Conservation (phyloP, 2,888 invertebrate genomes). For the Andrena bucephala region DNA sequence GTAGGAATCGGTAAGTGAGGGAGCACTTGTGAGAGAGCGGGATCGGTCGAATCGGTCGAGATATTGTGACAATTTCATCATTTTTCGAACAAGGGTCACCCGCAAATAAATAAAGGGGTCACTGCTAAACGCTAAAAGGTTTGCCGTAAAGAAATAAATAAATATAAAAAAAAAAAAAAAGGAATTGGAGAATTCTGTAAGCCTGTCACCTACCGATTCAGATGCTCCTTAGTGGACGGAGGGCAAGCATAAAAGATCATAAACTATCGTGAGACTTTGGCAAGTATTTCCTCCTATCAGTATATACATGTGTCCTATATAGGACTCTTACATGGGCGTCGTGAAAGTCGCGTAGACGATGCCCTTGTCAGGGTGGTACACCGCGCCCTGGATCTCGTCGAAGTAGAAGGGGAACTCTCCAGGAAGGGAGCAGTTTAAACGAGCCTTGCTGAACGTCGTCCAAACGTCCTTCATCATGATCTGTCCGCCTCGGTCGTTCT, state of each 20-base stretch:
- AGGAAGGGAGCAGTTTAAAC: constrained; percentile 93
- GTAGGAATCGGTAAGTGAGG: no score
- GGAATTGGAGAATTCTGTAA: not conserved
- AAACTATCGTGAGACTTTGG: constrained; percentile 8
- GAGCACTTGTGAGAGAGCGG: no score
- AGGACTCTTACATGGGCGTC: constrained; percentile 89
- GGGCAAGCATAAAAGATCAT: constrained; percentile 26
- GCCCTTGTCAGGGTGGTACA: constrained; percentile 91
- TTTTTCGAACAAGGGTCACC: no score
- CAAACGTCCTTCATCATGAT: constrained; percentile 93
- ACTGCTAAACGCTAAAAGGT: no score
- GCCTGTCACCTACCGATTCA: not conserved
- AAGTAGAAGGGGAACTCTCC: constrained; percentile 96
- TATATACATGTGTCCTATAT: no score
- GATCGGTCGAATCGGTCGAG: no score
- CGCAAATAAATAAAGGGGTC: no score
- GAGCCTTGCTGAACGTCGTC: constrained; percentile 96
- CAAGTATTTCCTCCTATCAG: not conserved
- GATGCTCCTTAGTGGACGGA: not conserved
- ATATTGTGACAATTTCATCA: no score
- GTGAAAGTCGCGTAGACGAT: constrained; percentile 94
- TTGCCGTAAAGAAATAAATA: no score
- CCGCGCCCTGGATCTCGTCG: constrained; percentile 94
- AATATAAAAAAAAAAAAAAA: no score
- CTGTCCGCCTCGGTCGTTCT: constrained; percentile 93